Evolutionary conservation across 2,888 invertebrate species (phyloP).

Genomic region (Sarcophaga subvicina): DNA sequence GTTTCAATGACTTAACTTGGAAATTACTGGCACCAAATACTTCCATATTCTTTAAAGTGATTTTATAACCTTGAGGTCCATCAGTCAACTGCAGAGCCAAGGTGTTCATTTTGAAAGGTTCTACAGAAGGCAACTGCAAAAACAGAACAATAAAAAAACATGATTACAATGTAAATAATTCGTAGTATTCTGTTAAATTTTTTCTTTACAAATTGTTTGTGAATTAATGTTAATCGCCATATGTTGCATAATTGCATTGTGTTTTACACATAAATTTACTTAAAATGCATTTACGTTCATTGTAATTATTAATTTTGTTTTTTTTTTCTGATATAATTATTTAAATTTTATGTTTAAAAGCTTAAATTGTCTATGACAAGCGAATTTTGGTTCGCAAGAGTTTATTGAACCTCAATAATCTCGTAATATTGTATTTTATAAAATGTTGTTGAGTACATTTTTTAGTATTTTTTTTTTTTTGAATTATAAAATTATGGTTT

Average conservation of each 20-base stretch:
- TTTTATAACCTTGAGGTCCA: slow-evolving; percentile 84
- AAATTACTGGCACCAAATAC: slow-evolving; percentile 86
- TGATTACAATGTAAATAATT: slow-evolving; percentile 18
- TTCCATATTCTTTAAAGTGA: slow-evolving; percentile 84
- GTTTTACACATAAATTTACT: slow-evolving; percentile 20
- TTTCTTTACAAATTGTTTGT: slow-evolving; percentile 6
- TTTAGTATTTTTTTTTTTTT: too few relatives aligned
- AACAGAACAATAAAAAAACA: neutral
- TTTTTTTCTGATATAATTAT: neutral
- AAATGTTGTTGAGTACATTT: neutral
- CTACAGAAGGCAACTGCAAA: slow-evolving; percentile 84
- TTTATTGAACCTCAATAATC: slow-evolving; percentile 39
- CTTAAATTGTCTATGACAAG: slow-evolving; percentile 49
- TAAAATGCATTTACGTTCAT: slow-evolving; percentile 27
- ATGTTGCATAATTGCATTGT: slow-evolving; percentile 38
- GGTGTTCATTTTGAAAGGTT: slow-evolving; percentile 86
- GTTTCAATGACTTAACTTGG: slow-evolving; percentile 83
- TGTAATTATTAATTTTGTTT: slow-evolving; percentile 21
- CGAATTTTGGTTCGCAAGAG: slow-evolving; percentile 19
- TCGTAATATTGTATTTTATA: slow-evolving; percentile 21
- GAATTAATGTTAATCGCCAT: slow-evolving; percentile 57
- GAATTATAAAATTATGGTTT: too few relatives aligned
- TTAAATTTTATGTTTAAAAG: slow-evolving; percentile 9
- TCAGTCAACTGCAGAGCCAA: slow-evolving; percentile 84
- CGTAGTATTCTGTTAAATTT: slow-evolving; percentile 19